A percentile compares a stretch with the other conserved stretches of the same genome.
Evolutionary conservation across 2,888 invertebrate genomes (phyloP).

Genomic region (Morinoia aosen): DNA sequence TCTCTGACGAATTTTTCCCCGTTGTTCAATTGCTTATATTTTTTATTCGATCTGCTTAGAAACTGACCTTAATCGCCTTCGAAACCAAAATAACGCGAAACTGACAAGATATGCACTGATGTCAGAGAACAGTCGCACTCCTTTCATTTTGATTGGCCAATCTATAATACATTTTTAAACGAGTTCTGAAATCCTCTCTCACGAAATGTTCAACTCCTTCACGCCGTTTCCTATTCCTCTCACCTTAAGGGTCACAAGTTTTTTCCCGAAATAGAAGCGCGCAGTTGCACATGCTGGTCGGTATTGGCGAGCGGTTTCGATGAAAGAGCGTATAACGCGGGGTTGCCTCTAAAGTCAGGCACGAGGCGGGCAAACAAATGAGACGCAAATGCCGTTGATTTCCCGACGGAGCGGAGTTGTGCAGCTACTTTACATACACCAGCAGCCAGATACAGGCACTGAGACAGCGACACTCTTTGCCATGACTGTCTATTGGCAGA

Average conservation of each 20-base stretch:
- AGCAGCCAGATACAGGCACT: not conserved
- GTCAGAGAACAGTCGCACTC: not conserved
- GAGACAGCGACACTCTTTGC: conserved; percentile 44
- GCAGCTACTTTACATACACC: conserved; percentile 48
- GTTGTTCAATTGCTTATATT: no score
- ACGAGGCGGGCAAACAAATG: conserved; percentile 48
- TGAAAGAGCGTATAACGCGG: conserved; percentile 50
- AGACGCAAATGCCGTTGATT: conserved; percentile 51
- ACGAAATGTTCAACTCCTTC: not conserved
- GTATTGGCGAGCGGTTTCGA: conserved; percentile 44
- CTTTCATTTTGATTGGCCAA: not conserved
- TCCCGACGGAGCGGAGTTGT: conserved; percentile 52
- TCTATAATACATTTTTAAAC: not conserved
- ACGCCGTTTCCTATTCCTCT: not conserved
- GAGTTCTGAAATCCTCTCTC: not conserved
- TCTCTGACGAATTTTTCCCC: no score
- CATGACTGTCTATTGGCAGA: conserved; percentile 26
- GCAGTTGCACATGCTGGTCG: not conserved
- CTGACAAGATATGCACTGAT: not conserved
- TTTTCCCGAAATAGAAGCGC: not conserved
- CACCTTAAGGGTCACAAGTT: conserved; percentile 14
- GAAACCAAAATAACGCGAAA: not conserved
- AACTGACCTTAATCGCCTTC: not conserved
- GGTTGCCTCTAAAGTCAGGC: conserved; percentile 39
- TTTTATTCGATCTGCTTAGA: no score